A percentile compares a stretch with the other conserved stretches of the same genome.
Conservation (phyloP, 1,140 invertebrate genomes). For the Arion vulgaris region DNA sequence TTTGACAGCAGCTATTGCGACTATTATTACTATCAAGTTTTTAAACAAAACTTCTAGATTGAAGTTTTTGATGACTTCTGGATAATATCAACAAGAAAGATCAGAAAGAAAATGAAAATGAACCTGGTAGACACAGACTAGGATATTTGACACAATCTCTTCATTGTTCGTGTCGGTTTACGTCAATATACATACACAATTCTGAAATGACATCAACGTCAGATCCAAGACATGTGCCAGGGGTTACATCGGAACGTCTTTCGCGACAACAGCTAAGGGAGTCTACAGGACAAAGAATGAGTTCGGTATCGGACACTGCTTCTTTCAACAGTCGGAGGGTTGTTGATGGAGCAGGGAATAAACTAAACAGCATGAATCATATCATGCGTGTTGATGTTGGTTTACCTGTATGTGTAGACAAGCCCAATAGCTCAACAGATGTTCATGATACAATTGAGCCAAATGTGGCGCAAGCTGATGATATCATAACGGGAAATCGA, state of each 20-base stretch:
- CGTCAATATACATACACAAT: background rate
- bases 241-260: background rate
- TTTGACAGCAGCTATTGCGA: constrained; percentile 66
- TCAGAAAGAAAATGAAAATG: background rate
- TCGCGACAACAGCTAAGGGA: background rate
- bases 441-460: background rate
- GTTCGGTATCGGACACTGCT: background rate
- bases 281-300: background rate
- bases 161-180: constrained; percentile 12
- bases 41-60: no score
- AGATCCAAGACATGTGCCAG: background rate
- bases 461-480: background rate
- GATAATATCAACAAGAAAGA: constrained; percentile 52
- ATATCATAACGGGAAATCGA: background rate
- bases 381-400: constrained; percentile 11
- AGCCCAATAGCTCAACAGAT: background rate
- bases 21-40: constrained; percentile 69
- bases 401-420: constrained; percentile 20
- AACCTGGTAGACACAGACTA: background rate
- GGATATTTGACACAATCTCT: background rate
- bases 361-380: constrained; percentile 14
- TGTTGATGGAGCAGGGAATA: background rate
- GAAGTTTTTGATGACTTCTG: constrained; percentile 66
- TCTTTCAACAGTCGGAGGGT: background rate
- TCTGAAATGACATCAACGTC: background rate